Percentiles rank a stretch among this genome's conserved stretches.
phyloP scores from a whole-genome alignment of 1,140 invertebrate species.

The Manduca sexta region DNA sequence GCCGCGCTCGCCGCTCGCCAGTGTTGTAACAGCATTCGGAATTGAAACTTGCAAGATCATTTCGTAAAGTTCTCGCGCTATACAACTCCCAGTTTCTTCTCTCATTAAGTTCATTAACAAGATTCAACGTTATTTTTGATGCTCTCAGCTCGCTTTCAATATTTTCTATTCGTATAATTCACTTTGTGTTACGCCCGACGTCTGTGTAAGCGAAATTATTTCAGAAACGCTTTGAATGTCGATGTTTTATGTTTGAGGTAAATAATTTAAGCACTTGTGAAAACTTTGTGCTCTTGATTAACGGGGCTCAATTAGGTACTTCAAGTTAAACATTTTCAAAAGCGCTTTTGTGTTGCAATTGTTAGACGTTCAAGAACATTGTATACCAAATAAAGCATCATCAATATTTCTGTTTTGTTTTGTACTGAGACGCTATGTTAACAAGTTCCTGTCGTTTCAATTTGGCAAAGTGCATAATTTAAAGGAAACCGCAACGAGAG shows the following conservation, averaged over 20 bases:
- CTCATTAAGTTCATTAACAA: slow-evolving; percentile 69
- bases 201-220: slow-evolving; percentile 57
- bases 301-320: slow-evolving; percentile 63
- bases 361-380: slow-evolving; percentile 18
- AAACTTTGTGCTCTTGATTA: slow-evolving; percentile 67
- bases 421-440: background rate
- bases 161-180: slow-evolving; percentile 59
- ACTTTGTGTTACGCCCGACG: slow-evolving; percentile 48
- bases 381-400: slow-evolving; percentile 10
- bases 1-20: slow-evolving; percentile 19
- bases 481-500: slow-evolving; percentile 19
- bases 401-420: slow-evolving; percentile 10
- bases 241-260: slow-evolving; percentile 66
- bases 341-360: slow-evolving; percentile 46
- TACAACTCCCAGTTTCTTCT: slow-evolving; percentile 50
- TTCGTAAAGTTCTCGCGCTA: slow-evolving; percentile 41
- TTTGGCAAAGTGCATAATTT: slow-evolving; percentile 39
- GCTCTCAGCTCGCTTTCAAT: slow-evolving; percentile 57
- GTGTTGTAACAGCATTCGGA: slow-evolving; percentile 47
- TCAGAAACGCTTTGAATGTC: slow-evolving; percentile 59
- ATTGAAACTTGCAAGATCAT: slow-evolving; percentile 57
- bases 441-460: slow-evolving; percentile 21
- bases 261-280: slow-evolving; percentile 69
- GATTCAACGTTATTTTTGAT: slow-evolving; percentile 65
- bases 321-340: slow-evolving; percentile 58